phyloP scores from a whole-genome alignment of 2,797 vertebrate species.

The Molossus molossus region DNA sequence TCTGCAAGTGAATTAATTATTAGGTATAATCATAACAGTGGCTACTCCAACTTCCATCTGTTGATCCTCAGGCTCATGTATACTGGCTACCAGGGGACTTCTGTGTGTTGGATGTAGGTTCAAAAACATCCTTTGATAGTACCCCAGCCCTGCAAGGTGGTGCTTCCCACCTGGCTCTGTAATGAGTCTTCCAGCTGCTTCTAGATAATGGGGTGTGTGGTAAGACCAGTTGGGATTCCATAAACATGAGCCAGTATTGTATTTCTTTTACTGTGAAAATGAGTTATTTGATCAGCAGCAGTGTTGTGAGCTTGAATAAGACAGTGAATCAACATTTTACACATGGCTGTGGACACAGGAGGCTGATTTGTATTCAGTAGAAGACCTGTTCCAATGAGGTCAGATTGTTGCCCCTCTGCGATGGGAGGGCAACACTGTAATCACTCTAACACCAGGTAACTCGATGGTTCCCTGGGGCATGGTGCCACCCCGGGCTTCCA shows the following conservation, averaged over 20 bases:
- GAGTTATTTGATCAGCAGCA: conserved; percentile 31
- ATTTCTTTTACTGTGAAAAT: conserved; percentile 33
- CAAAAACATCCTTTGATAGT: not conserved
- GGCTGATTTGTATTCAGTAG: not conserved
- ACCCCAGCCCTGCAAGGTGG: not conserved
- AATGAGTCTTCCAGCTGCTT: not conserved
- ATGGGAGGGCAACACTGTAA: not conserved
- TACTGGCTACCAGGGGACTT: too few relatives aligned
- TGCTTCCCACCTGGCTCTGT: not conserved
- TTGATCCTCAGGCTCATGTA: not conserved
- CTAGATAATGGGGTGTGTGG: not conserved
- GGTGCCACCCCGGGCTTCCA: not conserved
- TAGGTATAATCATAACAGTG: not conserved
- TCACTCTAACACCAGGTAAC: not conserved
- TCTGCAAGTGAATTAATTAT: not conserved
- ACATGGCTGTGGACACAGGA: not conserved
- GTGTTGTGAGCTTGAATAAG: not conserved
- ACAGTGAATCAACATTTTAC: not conserved
- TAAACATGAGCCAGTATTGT: not conserved
- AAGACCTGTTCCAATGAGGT: not conserved
- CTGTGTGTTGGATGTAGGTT: not conserved
- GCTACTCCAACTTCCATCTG: not conserved
- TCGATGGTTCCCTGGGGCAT: not conserved
- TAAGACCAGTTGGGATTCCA: not conserved
- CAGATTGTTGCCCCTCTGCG: not conserved